Conservation (phyloP, 2,797 vertebrate genomes). For the Microctenopoma lineatum region DNA sequence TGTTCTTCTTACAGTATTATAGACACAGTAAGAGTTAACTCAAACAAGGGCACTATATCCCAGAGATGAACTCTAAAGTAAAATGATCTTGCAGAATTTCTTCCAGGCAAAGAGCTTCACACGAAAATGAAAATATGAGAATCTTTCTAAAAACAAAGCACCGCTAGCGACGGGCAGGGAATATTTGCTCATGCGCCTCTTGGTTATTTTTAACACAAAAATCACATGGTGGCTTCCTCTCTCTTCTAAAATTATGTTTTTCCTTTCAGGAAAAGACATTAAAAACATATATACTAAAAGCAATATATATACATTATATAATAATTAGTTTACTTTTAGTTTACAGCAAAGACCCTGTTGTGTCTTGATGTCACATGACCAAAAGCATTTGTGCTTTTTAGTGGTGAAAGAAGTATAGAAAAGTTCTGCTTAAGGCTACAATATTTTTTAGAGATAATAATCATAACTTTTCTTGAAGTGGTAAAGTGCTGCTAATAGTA, state of each 20-base stretch:
- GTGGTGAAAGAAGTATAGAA: background rate
- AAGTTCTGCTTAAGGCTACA: background rate
- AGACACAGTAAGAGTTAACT: conserved; percentile 53
- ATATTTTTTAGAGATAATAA: too few relatives aligned
- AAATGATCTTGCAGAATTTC: conserved; percentile 54
- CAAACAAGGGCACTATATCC: conserved; percentile 25
- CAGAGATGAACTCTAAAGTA: conserved; percentile 54
- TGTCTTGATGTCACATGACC: background rate
- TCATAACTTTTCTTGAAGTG: too few relatives aligned
- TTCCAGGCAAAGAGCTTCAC: conserved; percentile 52
- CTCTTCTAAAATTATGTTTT: background rate
- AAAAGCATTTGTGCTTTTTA: background rate
- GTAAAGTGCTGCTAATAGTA: too few relatives aligned
- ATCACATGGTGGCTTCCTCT: conserved; percentile 16
- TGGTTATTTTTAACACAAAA: conserved; percentile 41
- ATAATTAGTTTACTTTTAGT: too few relatives aligned
- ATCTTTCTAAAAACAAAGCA: conserved; percentile 50
- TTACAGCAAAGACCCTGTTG: too few relatives aligned
- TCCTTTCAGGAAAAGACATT: background rate
- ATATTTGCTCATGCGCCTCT: conserved; percentile 50
- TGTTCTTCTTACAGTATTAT: conserved; percentile 14
- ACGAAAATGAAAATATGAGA: conserved; percentile 63
- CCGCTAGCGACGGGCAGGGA: conserved; percentile 42
- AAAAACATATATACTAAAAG: too few relatives aligned
- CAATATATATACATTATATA: too few relatives aligned